Evolutionary conservation across 37 sponge, comb jelly and placozoan genomes (phyloP), one percentile per base, ranked within the genome.

Genomic region (Agelas oroides): DNA sequence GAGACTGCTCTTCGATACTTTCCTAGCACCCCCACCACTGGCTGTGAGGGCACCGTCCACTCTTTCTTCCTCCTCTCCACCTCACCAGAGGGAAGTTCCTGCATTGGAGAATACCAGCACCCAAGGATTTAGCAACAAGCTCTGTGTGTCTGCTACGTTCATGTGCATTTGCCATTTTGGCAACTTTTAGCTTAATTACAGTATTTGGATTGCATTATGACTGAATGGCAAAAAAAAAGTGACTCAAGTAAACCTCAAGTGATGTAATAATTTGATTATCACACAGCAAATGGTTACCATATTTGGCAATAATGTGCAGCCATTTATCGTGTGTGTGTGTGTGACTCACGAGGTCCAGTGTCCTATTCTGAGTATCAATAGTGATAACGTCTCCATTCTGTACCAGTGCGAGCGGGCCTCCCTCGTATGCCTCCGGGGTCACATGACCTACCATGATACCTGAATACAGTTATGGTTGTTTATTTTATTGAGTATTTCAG

Each of bases 381-480:
- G 34, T 34, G 46, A 90, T 70, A 25, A 65, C 30, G 54, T 90
- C 90, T 53, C 86, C 86, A 40, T 84, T 65, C 41, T 71, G 57
- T 2, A 90, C 75, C 25, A 90, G 70, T 30, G 90, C 90, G 12
- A 90, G 70, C 1, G 79, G 79, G 5, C 90, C 90, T 0, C 90
- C 90, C 30, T 14, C 65, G 60, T 39, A 84, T 11, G 90, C 90
- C 74, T 90, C 86, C 0, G 90, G 90, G 14, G 75, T 85, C 27
- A 90, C 87, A 73, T 90, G 90, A 55, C 90, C 90, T 14, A 90
- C 58, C 90, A 84, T 84, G 24, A 90, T 85, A n/a, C 86, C 85
- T 76, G 63, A 2, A 62, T 2, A 11, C 5, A 62, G 2, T 13
- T 46, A 57, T 57, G 59, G 59, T 19, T 57, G 59, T 19, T 19